phyloP scores from a whole-genome alignment of 2,113 vertebrate species.

The Pterocles burchelli region DNA sequence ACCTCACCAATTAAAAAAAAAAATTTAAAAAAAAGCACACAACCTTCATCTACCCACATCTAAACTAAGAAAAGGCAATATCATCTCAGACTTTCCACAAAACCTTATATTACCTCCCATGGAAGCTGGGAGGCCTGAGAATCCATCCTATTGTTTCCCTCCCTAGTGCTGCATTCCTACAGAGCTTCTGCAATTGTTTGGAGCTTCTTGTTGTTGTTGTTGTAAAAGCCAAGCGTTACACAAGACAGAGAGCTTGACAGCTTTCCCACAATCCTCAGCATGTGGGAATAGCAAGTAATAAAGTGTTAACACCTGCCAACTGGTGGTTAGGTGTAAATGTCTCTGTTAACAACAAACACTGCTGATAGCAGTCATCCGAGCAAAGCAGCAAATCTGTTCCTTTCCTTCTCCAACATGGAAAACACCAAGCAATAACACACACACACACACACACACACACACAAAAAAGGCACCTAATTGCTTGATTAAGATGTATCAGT shows the following conservation, averaged over 20 bases:
- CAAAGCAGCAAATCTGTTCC: conserved; percentile 85
- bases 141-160: not conserved
- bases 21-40: not conserved
- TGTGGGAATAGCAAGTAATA: conserved; percentile 91
- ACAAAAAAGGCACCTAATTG: conserved; percentile 77
- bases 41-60: not conserved
- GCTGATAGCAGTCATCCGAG: conserved; percentile 86
- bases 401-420: conserved; percentile 72
- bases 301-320: conserved; percentile 96
- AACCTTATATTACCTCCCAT: not conserved
- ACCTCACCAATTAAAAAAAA: not conserved
- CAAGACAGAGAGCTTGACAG: conserved; percentile 93
- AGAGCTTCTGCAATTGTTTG: not conserved
- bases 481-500: conserved; percentile 81
- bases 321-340: conserved; percentile 97
- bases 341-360: conserved; percentile 94
- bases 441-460: no score
- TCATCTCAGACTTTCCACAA: not conserved
- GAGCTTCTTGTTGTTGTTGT: conserved; percentile 56
- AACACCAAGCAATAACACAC: conserved; percentile 54
- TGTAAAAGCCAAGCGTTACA: conserved; percentile 73
- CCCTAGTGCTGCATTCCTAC: not conserved
- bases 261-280: conserved; percentile 95
- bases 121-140: not conserved
- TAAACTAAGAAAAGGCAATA: not conserved